These are phyloP conservation scores for Onychomys arenicola DNA, from an alignment of 2,797 vertebrate species.

Conservation along the genomic window DNA sequence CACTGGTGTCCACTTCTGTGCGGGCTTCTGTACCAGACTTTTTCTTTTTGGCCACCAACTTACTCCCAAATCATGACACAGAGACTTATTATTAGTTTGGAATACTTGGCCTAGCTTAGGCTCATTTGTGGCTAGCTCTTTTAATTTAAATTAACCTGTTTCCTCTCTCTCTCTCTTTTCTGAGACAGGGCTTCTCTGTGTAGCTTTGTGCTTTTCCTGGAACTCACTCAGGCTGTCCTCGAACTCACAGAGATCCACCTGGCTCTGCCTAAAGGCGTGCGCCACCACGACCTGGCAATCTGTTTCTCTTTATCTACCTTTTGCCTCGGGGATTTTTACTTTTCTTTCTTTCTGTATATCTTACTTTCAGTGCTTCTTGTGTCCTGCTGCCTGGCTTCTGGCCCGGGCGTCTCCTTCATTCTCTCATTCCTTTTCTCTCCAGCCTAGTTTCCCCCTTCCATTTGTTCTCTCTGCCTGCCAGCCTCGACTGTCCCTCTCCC, in stretches of 20 bases:
- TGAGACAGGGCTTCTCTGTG: no score
- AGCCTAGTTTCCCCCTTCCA: neutral
- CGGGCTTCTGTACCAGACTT: constrained; percentile 77
- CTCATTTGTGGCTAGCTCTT: neutral
- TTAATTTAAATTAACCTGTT: neutral
- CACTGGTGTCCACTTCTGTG: constrained; percentile 91
- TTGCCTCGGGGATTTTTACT: neutral
- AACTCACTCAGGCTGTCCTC: no score
- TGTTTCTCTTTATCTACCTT: neutral
- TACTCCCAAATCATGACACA: neutral
- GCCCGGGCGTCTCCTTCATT: neutral
- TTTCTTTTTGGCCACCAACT: neutral
- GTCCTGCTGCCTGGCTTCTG: neutral
- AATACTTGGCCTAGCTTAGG: neutral
- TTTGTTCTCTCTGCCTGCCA: neutral
- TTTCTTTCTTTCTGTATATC: neutral
- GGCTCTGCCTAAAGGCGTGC: no score
- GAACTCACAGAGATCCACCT: no score
- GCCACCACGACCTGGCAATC: no score
- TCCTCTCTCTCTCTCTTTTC: no score
- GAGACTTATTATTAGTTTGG: neutral
- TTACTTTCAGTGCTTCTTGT: neutral
- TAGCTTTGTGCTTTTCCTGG: no score
- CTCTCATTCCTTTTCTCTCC: neutral
- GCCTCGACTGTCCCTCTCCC: neutral